Evolutionary conservation across 1,140 invertebrate genomes (phyloP).

Genomic region (Drepana arcuata): DNA sequence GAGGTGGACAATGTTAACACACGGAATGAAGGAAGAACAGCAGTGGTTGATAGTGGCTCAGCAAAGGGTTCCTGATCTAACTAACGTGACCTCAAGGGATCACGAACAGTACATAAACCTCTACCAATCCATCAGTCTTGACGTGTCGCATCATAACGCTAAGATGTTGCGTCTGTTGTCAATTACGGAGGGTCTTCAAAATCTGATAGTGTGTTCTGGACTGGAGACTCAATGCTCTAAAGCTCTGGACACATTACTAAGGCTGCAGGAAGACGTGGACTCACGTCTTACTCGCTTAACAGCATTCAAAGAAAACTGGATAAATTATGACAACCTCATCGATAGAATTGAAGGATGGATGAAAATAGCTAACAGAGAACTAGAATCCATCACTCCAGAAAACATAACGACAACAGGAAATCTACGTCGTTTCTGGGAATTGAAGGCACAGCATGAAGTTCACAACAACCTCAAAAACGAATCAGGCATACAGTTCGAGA

Average conservation of each 20-base stretch:
- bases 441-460: conserved; percentile 90
- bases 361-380: conserved; percentile 78
- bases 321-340: conserved; percentile 79
- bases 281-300: conserved; percentile 78
- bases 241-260: conserved; percentile 78
- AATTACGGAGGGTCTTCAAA: conserved; percentile 81
- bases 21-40: conserved; percentile 85
- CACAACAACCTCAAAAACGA: conserved; percentile 84
- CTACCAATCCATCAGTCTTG: conserved; percentile 83
- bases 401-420: conserved; percentile 76
- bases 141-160: conserved; percentile 84
- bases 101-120: conserved; percentile 88
- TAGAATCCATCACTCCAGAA: conserved; percentile 68
- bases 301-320: conserved; percentile 84
- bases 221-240: conserved; percentile 80
- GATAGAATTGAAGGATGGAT: conserved; percentile 84
- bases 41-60: conserved; percentile 86
- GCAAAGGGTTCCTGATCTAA: conserved; percentile 84
- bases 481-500: conserved; percentile 80
- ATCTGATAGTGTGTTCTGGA: conserved; percentile 80
- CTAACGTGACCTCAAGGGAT: conserved; percentile 83
- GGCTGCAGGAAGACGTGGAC: conserved; percentile 82
- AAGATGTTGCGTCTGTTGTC: conserved; percentile 80
- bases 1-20: conserved; percentile 84
- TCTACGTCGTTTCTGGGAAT: conserved; percentile 87